A percentile compares a stretch with the other conserved stretches of the same genome.
These are phyloP conservation scores for Chiridota heheva DNA, from an alignment of 35 echinoderm and acorn worm species.

Conservation along the genomic window DNA sequence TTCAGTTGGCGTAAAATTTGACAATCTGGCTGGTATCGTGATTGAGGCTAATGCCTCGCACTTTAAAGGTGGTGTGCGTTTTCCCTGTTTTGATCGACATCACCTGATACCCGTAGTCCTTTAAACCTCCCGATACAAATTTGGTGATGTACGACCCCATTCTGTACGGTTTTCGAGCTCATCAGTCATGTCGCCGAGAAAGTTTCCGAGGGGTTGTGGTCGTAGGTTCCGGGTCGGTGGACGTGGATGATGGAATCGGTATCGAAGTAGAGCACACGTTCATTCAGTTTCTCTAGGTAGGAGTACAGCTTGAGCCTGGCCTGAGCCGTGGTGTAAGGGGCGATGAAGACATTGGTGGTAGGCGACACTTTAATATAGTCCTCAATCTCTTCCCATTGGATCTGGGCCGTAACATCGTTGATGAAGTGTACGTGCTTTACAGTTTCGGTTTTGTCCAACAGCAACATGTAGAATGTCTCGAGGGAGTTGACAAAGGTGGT, in stretches of 20 bases:
- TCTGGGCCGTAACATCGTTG: neutral
- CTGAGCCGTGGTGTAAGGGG: conserved; percentile 42
- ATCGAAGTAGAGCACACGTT: conserved; percentile 45
- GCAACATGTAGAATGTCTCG: neutral
- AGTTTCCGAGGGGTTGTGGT: too few relatives aligned
- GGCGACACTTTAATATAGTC: neutral
- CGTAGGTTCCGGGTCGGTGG: conserved; percentile 35
- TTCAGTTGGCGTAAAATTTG: conserved; percentile 7
- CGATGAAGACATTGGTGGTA: conserved; percentile 47
- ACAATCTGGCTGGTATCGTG: neutral
- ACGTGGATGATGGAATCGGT: conserved; percentile 53
- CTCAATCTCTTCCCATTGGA: conserved; percentile 24
- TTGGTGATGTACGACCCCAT: conserved; percentile 27
- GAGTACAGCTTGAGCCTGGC: conserved; percentile 43
- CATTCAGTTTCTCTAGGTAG: conserved; percentile 26
- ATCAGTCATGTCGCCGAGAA: conserved; percentile 47
- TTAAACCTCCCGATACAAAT: conserved; percentile 42
- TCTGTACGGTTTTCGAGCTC: conserved; percentile 37
- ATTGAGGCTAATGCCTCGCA: conserved; percentile 30
- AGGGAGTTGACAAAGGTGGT: conserved; percentile 9
- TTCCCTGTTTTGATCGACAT: neutral
- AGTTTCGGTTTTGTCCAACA: conserved; percentile 1
- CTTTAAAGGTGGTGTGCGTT: conserved; percentile 12
- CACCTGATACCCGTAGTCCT: conserved; percentile 43
- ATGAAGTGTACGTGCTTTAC: conserved; percentile 17